phyloP scores from a whole-genome alignment of 1,140 invertebrate genomes.

The Pogonomyrmex californicus region DNA sequence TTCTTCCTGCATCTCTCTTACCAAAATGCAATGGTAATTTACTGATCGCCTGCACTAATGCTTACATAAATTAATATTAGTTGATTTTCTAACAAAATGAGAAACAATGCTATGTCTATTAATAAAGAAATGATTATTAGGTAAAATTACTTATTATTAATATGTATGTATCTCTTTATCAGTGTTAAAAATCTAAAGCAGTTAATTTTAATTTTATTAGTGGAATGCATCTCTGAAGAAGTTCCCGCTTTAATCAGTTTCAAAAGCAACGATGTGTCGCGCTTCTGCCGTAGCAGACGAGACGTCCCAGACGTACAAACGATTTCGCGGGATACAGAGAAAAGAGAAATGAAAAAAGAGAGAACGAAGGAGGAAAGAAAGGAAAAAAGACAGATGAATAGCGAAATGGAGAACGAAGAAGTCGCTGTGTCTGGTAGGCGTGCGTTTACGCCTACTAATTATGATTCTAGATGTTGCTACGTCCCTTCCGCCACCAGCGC shows the following conservation, averaged over 20 bases:
- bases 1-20: slow-evolving; percentile 65
- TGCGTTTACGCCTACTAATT: slow-evolving; percentile 86
- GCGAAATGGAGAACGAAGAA: slow-evolving; percentile 62
- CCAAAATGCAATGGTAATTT: not conserved
- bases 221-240: not conserved
- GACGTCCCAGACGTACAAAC: slow-evolving; percentile 52
- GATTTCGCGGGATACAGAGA: slow-evolving; percentile 66
- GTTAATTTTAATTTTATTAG: not conserved
- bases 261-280: not conserved
- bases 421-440: slow-evolving; percentile 84
- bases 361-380: not conserved
- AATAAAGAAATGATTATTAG: not conserved
- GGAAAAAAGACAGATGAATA: slow-evolving; percentile 52
- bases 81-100: slow-evolving; percentile 11
- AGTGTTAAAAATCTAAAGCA: not conserved
- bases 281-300: not conserved
- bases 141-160: not conserved
- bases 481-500: slow-evolving; percentile 49
- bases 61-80: slow-evolving; percentile 18
- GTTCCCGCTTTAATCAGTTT: not conserved
- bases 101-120: no score
- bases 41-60: not conserved
- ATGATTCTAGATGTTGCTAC: slow-evolving; percentile 83
- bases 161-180: not conserved
- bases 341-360: slow-evolving; percentile 9